Base-by-base conservation (phyloP, 2,888 invertebrate genomes). In the Crematogaster levior region DNA sequence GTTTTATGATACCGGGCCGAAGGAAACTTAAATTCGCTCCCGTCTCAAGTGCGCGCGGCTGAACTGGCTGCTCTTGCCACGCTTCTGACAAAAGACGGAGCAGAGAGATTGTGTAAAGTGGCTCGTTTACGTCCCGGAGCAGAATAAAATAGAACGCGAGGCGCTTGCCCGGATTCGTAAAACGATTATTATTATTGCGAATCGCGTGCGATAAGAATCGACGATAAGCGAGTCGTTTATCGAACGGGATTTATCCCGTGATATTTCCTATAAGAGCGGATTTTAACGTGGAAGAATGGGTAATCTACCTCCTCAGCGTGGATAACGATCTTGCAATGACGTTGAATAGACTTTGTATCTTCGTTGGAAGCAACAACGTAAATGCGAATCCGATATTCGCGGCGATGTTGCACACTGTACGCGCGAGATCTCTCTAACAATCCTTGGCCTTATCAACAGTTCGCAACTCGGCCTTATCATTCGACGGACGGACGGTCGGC, bases 401-500 rank as follows among this genome's bases (percentile, higher is more conserved):
- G 24, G 34, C 21, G 74, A 74, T 61, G 37, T 60, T 60, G n/a
- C n/a, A n/a, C 30, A 9, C 7, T 34, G 46, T 30, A 63, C 43
- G 53, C 63, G 34, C 7, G 63, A 37, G 63, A 75, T 74, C 10
- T 21, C 21, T 56, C 56, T 43, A 66, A 56, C 77, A 68, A 51
- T 1, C 51, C 63, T 61, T 43, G n/a, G 12, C 60, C 87, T 88
- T 88, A 88, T 88, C 88, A 83, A 66, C 12, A 43, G 27, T 66
- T 63, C 46, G 82, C 56, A 46, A 72, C 77, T 80, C 74, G 66
- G 68, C 40, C 75, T 81, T 80, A 77, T 87, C 85, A 5, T 63
- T 43, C 66, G 80, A 77, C 84, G 27, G 75, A 74, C 30, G 48
- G 30, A 5, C 37, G 24, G 24, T 1, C 46, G 27, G 21, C 43